Evolutionary conservation across 2,113 vertebrate genomes (phyloP).

Genomic region (Sminthopsis crassicaudata): DNA sequence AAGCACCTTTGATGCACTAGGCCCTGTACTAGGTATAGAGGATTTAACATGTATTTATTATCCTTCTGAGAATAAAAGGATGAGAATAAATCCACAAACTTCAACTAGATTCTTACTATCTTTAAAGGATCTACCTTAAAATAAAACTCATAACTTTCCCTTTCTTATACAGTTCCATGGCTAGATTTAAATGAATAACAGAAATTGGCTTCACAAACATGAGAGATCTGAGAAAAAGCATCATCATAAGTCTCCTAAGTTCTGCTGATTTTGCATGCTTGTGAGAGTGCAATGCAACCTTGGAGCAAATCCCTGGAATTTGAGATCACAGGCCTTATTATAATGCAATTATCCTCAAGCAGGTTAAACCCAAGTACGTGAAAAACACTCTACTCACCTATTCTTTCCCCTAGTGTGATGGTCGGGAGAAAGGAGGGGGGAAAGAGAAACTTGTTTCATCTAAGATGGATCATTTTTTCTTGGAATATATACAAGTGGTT

Average conservation of each 20-base stretch:
- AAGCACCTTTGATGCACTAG: not conserved
- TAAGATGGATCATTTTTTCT: slow-evolving; percentile 41
- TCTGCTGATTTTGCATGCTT: slow-evolving; percentile 58
- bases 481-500: slow-evolving; percentile 58
- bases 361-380: slow-evolving; percentile 67
- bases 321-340: slow-evolving; percentile 52
- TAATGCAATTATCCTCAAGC: slow-evolving; percentile 70
- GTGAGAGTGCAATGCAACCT: slow-evolving; percentile 68
- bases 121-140: not conserved
- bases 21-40: not conserved
- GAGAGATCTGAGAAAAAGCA: slow-evolving; percentile 58
- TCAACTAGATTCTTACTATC: not conserved
- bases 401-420: slow-evolving; percentile 47
- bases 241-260: slow-evolving; percentile 51
- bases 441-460: slow-evolving; percentile 70
- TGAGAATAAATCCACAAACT: not conserved
- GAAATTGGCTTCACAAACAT: slow-evolving; percentile 55
- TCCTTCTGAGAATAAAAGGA: not conserved
- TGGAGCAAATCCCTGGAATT: slow-evolving; percentile 68
- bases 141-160: not conserved
- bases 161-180: not conserved
- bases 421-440: slow-evolving; percentile 15
- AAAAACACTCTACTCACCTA: slow-evolving; percentile 64
- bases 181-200: slow-evolving; percentile 34
- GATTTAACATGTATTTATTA: not conserved